Conservation (phyloP, 2,113 vertebrate genomes). For the Passer domesticus region DNA sequence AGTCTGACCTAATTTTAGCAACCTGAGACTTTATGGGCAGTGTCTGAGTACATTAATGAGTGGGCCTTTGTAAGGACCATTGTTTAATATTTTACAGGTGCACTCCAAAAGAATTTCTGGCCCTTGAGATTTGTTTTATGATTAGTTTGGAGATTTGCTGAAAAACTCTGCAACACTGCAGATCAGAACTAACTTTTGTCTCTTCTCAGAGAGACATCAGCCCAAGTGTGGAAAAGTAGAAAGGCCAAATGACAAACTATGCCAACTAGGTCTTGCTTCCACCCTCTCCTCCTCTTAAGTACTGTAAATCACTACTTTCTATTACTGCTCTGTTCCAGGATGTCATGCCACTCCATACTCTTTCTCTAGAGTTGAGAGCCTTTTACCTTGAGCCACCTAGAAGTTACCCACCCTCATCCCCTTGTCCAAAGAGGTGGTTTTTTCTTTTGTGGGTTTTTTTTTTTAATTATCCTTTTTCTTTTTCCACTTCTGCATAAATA, state of each 20-base stretch:
- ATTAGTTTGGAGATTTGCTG: background rate
- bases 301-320: background rate
- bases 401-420: background rate
- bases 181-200: background rate
- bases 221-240: background rate
- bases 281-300: background rate
- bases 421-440: background rate
- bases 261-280: background rate
- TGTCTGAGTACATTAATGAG: background rate
- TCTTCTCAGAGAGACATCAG: background rate
- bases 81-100: background rate
- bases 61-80: background rate
- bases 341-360: background rate
- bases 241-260: background rate
- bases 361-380: background rate
- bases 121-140: background rate
- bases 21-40: background rate
- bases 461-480: fast-evolving
- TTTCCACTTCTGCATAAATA: background rate
- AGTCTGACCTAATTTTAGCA: background rate
- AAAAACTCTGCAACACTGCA: background rate
- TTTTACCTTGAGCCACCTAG: background rate
- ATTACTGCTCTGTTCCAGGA: background rate
- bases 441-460: fast-evolving
- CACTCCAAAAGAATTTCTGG: background rate